These are phyloP conservation scores for Dicranocentrus wangi DNA, from an alignment of 2,888 invertebrate genomes.

Conservation along the genomic window DNA sequence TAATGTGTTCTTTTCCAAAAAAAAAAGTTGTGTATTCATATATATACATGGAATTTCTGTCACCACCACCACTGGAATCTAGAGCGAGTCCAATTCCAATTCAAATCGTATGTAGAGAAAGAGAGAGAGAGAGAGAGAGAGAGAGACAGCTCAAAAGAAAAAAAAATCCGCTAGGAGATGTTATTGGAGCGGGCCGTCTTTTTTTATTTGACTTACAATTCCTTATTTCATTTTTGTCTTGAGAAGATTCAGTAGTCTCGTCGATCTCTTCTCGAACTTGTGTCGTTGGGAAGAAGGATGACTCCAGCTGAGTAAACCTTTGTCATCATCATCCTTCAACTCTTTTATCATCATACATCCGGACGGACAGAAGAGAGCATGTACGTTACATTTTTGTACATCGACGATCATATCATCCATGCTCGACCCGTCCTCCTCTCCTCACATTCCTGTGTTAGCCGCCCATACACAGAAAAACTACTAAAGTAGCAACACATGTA, in stretches of 20 bases:
- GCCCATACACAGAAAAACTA: too few relatives aligned
- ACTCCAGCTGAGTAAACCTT: slow-evolving; percentile 57
- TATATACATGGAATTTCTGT: too few relatives aligned
- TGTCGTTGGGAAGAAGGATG: slow-evolving; percentile 2
- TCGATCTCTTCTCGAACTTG: not conserved
- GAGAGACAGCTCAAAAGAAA: not conserved
- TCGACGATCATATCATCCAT: not conserved
- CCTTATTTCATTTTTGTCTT: slow-evolving; percentile 26
- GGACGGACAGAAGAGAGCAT: slow-evolving; percentile 27
- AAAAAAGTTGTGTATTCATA: too few relatives aligned
- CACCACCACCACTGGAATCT: too few relatives aligned
- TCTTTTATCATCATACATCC: slow-evolving; percentile 21
- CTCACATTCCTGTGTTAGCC: too few relatives aligned
- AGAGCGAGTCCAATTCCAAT: not conserved
- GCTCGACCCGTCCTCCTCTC: too few relatives aligned
- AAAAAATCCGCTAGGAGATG: too few relatives aligned
- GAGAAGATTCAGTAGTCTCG: not conserved
- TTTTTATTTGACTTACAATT: slow-evolving; percentile 55
- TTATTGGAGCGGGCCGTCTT: not conserved
- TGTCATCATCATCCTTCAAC: slow-evolving; percentile 30
- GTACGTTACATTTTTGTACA: not conserved
- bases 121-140: not conserved
- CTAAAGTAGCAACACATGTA: not conserved
- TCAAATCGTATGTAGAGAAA: not conserved
- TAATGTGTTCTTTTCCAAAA: too few relatives aligned